phyloP scores from a whole-genome alignment of 2,113 vertebrate genomes.

The Cacatua alba region DNA sequence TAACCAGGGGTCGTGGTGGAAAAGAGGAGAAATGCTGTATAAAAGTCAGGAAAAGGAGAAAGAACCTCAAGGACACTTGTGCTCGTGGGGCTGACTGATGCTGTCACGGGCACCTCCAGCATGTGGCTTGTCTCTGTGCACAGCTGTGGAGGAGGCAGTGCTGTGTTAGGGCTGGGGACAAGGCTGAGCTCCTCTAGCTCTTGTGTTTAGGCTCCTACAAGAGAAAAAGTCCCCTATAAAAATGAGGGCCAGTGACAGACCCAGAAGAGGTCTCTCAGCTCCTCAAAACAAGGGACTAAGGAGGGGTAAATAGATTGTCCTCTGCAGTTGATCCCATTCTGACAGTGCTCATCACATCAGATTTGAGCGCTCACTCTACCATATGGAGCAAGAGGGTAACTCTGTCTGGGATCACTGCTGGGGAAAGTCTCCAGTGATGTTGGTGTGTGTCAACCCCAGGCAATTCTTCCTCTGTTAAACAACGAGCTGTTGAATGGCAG shows the following conservation, averaged over 20 bases:
- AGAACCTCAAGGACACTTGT: not conserved
- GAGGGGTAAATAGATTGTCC: not conserved
- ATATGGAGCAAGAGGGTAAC: not conserved
- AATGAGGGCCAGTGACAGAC: not conserved
- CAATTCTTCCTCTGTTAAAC: not conserved
- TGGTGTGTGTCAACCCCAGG: not conserved
- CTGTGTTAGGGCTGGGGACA: not conserved
- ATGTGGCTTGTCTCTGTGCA: fast-evolving
- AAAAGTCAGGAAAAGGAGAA: not conserved
- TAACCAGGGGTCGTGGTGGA: not conserved
- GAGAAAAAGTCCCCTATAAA: not conserved
- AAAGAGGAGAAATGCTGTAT: not conserved
- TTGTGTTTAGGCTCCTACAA: not conserved
- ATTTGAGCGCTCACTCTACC: not conserved
- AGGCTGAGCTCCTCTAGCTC: not conserved
- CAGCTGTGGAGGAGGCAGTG: not conserved
- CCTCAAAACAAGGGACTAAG: not conserved
- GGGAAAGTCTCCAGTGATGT: not conserved
- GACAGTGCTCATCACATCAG: not conserved
- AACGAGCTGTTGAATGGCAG: not conserved
- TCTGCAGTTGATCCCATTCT: not conserved
- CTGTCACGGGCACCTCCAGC: not conserved
- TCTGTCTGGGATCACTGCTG: not conserved
- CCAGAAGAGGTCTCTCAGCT: not conserved
- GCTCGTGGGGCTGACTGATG: not conserved